phyloP scores from a whole-genome alignment of 2,797 vertebrate species.

The Cichlasoma orientale region DNA sequence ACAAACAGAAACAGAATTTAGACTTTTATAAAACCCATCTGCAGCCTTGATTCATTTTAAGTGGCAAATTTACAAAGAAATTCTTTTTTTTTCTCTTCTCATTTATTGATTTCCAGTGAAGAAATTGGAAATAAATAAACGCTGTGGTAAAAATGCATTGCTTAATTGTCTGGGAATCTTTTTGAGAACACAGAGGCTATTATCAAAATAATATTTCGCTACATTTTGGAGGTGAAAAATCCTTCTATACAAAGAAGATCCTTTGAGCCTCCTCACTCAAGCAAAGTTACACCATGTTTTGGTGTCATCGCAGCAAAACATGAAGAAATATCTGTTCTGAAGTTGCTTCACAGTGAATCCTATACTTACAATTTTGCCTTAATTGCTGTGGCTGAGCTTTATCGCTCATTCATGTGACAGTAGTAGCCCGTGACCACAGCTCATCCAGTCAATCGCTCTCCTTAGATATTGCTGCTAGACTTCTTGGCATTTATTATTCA shows the following conservation, averaged over 20 bases:
- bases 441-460: slow-evolving; percentile 14
- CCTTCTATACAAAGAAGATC: no score
- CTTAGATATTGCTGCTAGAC: slow-evolving; percentile 32
- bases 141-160: no score
- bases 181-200: background rate
- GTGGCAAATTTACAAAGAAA: background rate
- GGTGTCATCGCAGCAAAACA: background rate
- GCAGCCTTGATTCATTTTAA: background rate
- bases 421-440: background rate
- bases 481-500: slow-evolving; percentile 37
- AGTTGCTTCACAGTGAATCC: background rate
- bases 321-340: background rate
- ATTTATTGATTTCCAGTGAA: background rate
- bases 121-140: background rate
- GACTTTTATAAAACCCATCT: background rate
- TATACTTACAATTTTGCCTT: background rate
- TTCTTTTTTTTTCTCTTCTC: background rate
- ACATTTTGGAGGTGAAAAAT: background rate
- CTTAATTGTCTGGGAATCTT: background rate
- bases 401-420: background rate
- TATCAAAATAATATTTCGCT: background rate
- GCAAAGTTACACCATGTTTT: background rate
- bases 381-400: background rate
- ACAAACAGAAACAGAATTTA: background rate
- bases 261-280: no score